phyloP scores from a whole-genome alignment of 1,140 invertebrate genomes.

The Odontomachus brunneus region DNA sequence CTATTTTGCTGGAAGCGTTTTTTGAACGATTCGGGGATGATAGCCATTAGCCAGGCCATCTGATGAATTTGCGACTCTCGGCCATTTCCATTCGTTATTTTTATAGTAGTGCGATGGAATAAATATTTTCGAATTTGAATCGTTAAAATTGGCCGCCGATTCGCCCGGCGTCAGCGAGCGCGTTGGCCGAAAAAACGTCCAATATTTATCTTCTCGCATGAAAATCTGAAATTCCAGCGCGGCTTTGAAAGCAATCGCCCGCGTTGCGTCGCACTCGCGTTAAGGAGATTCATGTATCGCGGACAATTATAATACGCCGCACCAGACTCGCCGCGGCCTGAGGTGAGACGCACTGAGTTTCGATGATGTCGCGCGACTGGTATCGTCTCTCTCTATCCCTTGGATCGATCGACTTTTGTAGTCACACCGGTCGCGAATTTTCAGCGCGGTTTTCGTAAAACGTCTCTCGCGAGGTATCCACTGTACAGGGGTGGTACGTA shows the following conservation, averaged over 20 bases:
- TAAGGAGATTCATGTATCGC: neutral
- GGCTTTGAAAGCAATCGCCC: neutral
- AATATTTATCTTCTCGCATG: conserved; percentile 42
- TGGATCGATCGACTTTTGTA: no score
- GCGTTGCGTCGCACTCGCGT: neutral
- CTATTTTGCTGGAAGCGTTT: neutral
- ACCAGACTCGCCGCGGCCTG: no score
- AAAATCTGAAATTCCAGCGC: conserved; percentile 4
- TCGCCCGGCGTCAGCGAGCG: conserved; percentile 1
- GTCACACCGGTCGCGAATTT: neutral
- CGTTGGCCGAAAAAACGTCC: conserved; percentile 23
- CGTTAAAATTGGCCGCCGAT: conserved; percentile 50
- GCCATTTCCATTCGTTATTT: conserved; percentile 35
- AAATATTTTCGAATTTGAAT: conserved; percentile 57
- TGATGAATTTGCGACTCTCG: conserved; percentile 25
- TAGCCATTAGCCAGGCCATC: conserved; percentile 19
- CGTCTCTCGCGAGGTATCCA: neutral
- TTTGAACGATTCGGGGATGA: neutral
- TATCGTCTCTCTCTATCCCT: neutral
- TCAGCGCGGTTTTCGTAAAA: neutral
- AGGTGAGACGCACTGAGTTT: no score
- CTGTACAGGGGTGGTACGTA: conserved; percentile 9
- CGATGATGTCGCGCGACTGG: neutral
- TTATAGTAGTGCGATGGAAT: conserved; percentile 35
- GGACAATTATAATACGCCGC: neutral